phyloP scores from a whole-genome alignment of 1,140 invertebrate genomes.

The Apis dorsata region DNA sequence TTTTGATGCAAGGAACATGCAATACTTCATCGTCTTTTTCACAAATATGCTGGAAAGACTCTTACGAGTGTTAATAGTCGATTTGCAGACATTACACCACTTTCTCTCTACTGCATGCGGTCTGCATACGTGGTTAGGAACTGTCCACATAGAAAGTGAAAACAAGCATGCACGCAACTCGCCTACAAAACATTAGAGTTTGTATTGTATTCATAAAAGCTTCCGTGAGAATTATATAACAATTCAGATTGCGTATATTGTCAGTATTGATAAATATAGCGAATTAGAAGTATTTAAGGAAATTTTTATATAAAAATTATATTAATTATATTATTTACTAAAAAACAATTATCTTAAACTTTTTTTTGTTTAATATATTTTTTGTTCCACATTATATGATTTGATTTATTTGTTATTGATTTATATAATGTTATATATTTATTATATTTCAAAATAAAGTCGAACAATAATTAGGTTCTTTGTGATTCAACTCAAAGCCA shows the following conservation, averaged over 20 bases:
- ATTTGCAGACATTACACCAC: slow-evolving; percentile 28
- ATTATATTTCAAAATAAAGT: neutral
- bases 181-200: neutral
- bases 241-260: neutral
- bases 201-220: neutral
- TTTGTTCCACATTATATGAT: too few species aligned
- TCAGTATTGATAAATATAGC: neutral
- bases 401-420: neutral
- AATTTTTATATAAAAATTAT: neutral
- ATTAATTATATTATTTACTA: too few species aligned
- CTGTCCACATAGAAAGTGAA: slow-evolving; percentile 69
- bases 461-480: neutral
- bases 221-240: neutral
- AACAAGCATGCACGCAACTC: slow-evolving; percentile 48
- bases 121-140: slow-evolving; percentile 57
- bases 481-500: neutral
- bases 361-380: too few species aligned
- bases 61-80: neutral
- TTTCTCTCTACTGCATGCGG: slow-evolving; percentile 64
- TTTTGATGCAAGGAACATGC: too few species aligned
- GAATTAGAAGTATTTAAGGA: neutral
- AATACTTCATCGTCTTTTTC: too few species aligned
- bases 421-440: too few species aligned
- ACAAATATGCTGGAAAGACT: too few species aligned
- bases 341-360: too few species aligned